Percentiles rank a stretch among this genome's conserved stretches.
Evolutionary conservation across 2,888 invertebrate species (phyloP).

Genomic region (Volucella inflata): DNA sequence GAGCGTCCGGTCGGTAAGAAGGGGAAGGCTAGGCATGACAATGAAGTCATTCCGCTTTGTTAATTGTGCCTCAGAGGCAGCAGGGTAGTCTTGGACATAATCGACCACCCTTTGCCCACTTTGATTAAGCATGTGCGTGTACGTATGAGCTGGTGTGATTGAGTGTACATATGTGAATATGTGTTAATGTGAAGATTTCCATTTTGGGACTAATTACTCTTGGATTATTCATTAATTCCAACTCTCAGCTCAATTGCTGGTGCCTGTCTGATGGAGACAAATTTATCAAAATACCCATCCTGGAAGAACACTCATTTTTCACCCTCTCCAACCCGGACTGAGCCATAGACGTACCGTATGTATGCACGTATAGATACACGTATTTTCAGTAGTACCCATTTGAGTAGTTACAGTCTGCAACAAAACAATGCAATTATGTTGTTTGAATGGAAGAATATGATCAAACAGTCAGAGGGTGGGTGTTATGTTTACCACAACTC

Average conservation of each 20-base stretch:
- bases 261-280: not conserved
- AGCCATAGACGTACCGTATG: no score
- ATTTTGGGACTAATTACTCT: constrained; percentile 67
- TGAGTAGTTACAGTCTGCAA: no score
- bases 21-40: constrained; percentile 10
- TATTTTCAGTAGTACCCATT: no score
- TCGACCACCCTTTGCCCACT: not conserved
- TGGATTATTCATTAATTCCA: constrained; percentile 60
- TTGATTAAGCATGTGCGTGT: constrained; percentile 27
- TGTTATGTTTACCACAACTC: constrained; percentile 31
- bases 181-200: constrained; percentile 41
- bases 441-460: not conserved
- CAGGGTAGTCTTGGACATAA: constrained; percentile 24
- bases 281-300: not conserved
- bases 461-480: not conserved
- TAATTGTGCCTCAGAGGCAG: constrained; percentile 54
- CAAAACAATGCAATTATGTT: no score
- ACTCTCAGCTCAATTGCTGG: not conserved
- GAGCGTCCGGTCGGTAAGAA: no score
- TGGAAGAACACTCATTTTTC: no score
- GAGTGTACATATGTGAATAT: not conserved
- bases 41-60: constrained; percentile 64
- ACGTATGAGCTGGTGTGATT: not conserved
- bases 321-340: no score
- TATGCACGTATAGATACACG: no score